Base-by-base conservation (phyloP, 2,113 vertebrate species). In the Sander lucioperca region DNA sequence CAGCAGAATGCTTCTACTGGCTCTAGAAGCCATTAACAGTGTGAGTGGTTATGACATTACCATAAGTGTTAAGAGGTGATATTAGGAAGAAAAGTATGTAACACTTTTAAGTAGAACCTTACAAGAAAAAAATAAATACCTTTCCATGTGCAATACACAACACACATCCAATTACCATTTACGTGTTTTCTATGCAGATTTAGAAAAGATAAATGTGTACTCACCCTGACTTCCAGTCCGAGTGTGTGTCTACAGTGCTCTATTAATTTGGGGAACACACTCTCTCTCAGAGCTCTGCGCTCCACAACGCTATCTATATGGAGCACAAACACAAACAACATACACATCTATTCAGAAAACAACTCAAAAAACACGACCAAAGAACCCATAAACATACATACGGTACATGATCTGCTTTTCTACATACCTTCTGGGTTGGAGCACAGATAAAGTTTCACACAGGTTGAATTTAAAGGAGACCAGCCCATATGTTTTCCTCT, bases 191-290 rank as follows among this genome's bases (percentile, higher is more conserved):
- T 21, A 10, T 43, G 56, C 1, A 39, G 56, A 63, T 74, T 77
- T 39, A 7, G 2, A n/a, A 47, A 64, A 79, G 11, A 45, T 0
- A 6, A 79, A 23, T 3, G 5, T 16, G 18, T 14, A 53, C 92
- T 95, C 88, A 96, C 96, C 90, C 91, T 92, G 79, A 96, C 82
- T 5, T 96, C 95, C 69, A 95, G 86, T 48, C 94, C 94, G 74
- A 90, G 75, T 3, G 82, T 87, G 14, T 80, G 69, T 79, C 92
- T 92, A 74, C 95, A 96, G 86, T 90, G 88, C 62, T 94, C 88
- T 83, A 93, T 89, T 1, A 96, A 85, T 86, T 74, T 89, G 30
- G 95, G 94, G 74, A 95, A 95, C 43, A 94, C 92, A 1, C 12
- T 80, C 58, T 94, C 92, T 58, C 92, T 91, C 59, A 96, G 89